Evolutionary conservation across 1,140 invertebrate species (phyloP), one percentile per base, ranked within the genome.

Genomic region (Tetragnatha versicolor): DNA sequence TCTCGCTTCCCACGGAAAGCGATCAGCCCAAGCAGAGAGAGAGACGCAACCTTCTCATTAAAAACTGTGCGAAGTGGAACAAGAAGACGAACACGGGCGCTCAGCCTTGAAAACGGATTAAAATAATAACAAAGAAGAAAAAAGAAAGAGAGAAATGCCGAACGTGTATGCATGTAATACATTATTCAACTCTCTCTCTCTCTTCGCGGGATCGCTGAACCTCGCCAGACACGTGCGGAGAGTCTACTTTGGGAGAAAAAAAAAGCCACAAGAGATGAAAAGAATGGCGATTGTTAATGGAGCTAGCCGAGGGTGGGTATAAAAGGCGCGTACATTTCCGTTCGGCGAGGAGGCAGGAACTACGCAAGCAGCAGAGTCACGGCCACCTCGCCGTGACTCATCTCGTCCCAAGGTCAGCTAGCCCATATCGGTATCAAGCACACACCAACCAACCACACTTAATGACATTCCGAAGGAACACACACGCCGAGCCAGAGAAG

Each of bases 271-370:
- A 45, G 45, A 47, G 39, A 39, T 22, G 35, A 61, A 47, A 53
- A 29, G 37, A 60, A 60, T 39, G 51, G 51, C 69, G 45, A 73
- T 73, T 73, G 69, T 73, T 73, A 22, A 10, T 29, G 25, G 14
- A 33, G 29, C 27, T 20, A 33, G 27, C 47, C 33, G 63, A 45
- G 39, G 55, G 70, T 58, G 68, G 31, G 22, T 53, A 55, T 17
- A 22, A 58, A 65, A 63, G 73, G 73, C 73, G 73, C 60, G 73
- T 76, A 76, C 61, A 76, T 76, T 76, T 76, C 73, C 73, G 73
- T 39, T 65, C 35, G 73, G 73, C 73, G 58, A 20, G 55, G 37
- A 77, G 60, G 61, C 73, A 77, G 60, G 73, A 77, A 77, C 73
- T 61, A 77, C 73, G 73, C 73, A 65, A 55, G 29, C 60, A 33